Evolutionary conservation across 2,888 invertebrate species (phyloP).

Genomic region (Cacoxenus indagator): DNA sequence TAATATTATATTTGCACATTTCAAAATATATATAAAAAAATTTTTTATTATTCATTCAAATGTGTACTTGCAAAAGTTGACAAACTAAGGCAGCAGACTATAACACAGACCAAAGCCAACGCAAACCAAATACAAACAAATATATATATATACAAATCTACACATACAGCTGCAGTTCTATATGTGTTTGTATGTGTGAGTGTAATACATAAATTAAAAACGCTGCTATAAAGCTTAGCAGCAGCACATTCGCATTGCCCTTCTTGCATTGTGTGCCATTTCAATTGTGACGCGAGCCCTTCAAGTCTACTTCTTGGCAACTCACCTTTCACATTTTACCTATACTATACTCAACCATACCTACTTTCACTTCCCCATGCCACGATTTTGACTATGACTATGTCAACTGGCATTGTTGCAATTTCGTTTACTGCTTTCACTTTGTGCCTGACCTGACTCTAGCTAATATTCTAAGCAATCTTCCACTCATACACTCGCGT

Average conservation of each 20-base stretch:
- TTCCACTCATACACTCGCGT: constrained; percentile 16
- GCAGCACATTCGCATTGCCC: not conserved
- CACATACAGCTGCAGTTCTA: not conserved
- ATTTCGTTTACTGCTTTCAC: not conserved
- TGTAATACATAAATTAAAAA: constrained; percentile 7
- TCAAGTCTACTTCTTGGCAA: not conserved
- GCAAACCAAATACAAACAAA: not conserved
- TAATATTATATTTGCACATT: not conserved
- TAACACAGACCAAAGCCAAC: not conserved
- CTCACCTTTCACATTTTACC: too few relatives aligned
- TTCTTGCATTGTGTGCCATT: not conserved
- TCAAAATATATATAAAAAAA: too few relatives aligned
- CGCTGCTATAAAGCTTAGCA: not conserved
- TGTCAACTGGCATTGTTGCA: constrained; percentile 5
- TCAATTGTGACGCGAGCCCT: not conserved
- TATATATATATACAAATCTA: not conserved
- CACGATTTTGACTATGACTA: not conserved
- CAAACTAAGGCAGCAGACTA: too few relatives aligned
- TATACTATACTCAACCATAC: too few relatives aligned
- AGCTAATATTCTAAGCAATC: not conserved
- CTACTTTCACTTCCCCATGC: not conserved
- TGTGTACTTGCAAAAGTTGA: not conserved
- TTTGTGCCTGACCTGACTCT: constrained; percentile 5
- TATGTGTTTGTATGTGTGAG: not conserved
- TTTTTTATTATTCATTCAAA: not conserved